Percentiles rank a stretch among this genome's conserved stretches.
Conservation (phyloP, 2,797 vertebrate species). For the Pseudomugil gertrudae region DNA sequence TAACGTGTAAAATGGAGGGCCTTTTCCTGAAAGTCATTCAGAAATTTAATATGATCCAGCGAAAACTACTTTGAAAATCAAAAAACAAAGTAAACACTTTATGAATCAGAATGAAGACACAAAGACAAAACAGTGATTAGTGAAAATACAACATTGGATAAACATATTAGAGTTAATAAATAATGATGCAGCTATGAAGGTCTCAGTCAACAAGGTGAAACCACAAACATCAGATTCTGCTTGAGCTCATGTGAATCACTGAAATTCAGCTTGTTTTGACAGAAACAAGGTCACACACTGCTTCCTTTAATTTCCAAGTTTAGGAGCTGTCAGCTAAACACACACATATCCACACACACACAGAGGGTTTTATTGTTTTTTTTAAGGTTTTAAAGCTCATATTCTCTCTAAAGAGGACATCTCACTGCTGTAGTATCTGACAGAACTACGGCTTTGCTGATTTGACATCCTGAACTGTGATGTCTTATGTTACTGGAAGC, state of each 20-base stretch:
- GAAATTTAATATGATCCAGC: too few species aligned
- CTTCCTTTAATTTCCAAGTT: slow-evolving; percentile 62
- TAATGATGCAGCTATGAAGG: not conserved
- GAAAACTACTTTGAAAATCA: too few species aligned
- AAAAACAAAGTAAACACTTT: too few species aligned
- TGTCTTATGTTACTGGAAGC: too few species aligned
- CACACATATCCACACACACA: not conserved
- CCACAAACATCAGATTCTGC: slow-evolving; percentile 12
- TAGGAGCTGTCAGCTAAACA: not conserved
- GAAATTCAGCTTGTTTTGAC: slow-evolving; percentile 17
- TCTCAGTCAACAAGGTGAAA: slow-evolving; percentile 3
- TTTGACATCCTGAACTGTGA: too few species aligned
- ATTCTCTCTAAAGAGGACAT: too few species aligned
- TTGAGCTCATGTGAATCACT: slow-evolving; percentile 4
- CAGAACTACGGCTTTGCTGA: not conserved
- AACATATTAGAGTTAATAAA: not conserved
- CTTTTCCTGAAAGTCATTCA: too few species aligned
- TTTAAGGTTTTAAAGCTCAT: too few species aligned
- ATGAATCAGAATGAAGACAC: too few species aligned
- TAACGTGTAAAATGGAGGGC: not conserved
- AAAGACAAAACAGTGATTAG: not conserved
- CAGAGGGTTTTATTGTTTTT: too few species aligned
- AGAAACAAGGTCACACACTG: slow-evolving; percentile 4
- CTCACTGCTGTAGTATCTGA: not conserved
- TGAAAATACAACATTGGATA: not conserved